Base-by-base conservation (phyloP, 2,113 vertebrate genomes). In the Tor tambroides region DNA sequence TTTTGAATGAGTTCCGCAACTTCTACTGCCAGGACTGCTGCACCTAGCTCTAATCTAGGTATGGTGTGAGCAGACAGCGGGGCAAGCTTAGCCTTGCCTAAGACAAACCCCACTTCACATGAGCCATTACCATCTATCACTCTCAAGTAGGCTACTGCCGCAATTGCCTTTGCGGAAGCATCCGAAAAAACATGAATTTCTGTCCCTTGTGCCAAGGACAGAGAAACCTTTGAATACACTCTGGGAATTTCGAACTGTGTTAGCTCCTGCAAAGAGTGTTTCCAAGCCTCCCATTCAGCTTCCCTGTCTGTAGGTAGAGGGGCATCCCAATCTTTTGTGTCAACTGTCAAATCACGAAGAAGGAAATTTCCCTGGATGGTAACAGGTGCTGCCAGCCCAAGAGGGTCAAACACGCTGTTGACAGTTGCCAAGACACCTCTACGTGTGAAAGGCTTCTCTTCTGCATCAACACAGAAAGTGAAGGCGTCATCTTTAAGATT, bases 21-120 rank as follows among this genome's bases (percentile, higher is more conserved):
- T 72, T 78, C 88, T 4, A 87, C 63, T 6, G 72, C 88, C 14
- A 89, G 30, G 23, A 89, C 85, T 49, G 85, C 74, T 4, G 21
- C 80, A 26, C 63, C 86, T 10, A 89, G 15, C 79, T 89, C 54
- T 0, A 87, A 35, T 3, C 88, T 5, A 7, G 81, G 85, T 38
- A 85, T 54, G 1, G 75, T 87, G 17, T 32, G 88, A 15, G 84
- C 85, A 23, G 65, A 61, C 63, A 23, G n/a, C 3, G 49, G 88
- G 15, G 80, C 30, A 8, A 89, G n/a, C 26, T 84, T 84, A 15
- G 85, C 85, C 21, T 86, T 89, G 2, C 67, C 85, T 12, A 81
- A 65, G 10, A 65, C 8, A 46, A 87, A 87, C 14, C 80, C 71
- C 4, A 83, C 72, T 0, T 65, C 19, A 28, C 67, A 46, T 3